phyloP scores from a whole-genome alignment of 2,113 vertebrate genomes.

The Salminus brasiliensis region DNA sequence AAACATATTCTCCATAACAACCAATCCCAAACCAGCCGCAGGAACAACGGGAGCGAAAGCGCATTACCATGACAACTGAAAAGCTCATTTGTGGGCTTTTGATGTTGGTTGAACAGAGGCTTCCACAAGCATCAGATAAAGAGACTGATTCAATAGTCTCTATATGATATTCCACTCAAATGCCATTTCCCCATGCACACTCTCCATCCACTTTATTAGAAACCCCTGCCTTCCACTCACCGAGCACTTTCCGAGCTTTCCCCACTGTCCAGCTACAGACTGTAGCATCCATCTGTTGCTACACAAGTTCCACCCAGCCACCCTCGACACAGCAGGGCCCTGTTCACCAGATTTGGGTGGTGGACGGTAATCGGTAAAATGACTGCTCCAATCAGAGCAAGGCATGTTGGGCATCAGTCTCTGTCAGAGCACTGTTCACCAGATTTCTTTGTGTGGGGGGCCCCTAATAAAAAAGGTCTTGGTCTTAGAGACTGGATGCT shows the following conservation, averaged over 20 bases:
- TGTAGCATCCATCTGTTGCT: no score
- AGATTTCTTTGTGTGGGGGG: no score
- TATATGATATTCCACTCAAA: neutral
- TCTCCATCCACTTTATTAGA: neutral
- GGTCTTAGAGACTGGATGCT: no score
- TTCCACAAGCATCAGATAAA: slow-evolving; percentile 19
- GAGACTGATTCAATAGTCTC: neutral
- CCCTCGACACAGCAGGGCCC: no score
- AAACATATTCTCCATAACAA: slow-evolving; percentile 26
- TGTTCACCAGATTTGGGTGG: no score
- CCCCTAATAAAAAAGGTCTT: no score
- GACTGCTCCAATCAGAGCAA: slow-evolving; percentile 51
- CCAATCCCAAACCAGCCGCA: slow-evolving; percentile 23
- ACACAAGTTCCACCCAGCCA: no score
- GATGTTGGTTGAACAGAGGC: neutral
- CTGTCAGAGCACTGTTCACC: slow-evolving; percentile 51
- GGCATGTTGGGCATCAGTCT: slow-evolving; percentile 51
- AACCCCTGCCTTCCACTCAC: neutral
- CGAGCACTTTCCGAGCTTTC: neutral
- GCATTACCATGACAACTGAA: slow-evolving; percentile 39
- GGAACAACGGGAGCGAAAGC: neutral
- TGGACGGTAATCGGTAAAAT: no score
- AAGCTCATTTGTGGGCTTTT: slow-evolving; percentile 6
- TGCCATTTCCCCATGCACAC: neutral
- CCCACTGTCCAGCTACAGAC: no score